Base-by-base conservation (phyloP, 2,797 vertebrate genomes). In the Sebastes cheni region DNA sequence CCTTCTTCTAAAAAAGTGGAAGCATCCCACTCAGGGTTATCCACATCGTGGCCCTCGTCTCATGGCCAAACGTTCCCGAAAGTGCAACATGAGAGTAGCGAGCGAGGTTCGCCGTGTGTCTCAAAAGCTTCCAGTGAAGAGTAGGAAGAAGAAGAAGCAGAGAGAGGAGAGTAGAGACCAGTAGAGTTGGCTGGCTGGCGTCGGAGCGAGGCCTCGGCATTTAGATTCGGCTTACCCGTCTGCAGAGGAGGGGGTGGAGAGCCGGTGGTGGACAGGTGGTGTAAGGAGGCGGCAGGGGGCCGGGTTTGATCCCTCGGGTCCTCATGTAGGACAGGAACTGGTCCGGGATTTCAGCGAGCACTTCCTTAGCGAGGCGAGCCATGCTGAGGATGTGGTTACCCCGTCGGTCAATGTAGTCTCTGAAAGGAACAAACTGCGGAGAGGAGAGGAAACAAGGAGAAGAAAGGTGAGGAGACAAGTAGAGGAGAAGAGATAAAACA, bases 301-400 rank as follows among this genome's bases (percentile, higher is more conserved):
- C 97, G 0, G 98, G 98, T 94, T 99, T 99, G 95, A 99, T 98
- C 86, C 98, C 97, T 75, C 97, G 93, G 91, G 98, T 97, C 82
- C 97, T 96, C 98, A 98, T 98, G 93, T 98, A 99, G 86, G 98
- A 97, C 14, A 99, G 96, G 86, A 99, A 99, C 94, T 99, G 98
- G 89, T 99, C 98, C 0, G 98, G 98, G 87, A 99, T 98, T 91
- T 99, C 98, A 1, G 98, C 98, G 5, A 99, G 93, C 14, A 99
- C 98, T 59, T 99, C 98, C 83, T 99, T 99, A 39, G 98, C 98
- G 80, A 99, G 92, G 12, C 98, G 96, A 50, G 98, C 98, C 98
- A 99, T 99, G 93, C 98, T 99, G 66, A 99, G 88, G 72, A 99
- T 96, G 80, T 99, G 97, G 93, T 98, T 99, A 70, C 98, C 98